phyloP scores from a whole-genome alignment of 2,113 vertebrate genomes.

The Litocranius walleri region DNA sequence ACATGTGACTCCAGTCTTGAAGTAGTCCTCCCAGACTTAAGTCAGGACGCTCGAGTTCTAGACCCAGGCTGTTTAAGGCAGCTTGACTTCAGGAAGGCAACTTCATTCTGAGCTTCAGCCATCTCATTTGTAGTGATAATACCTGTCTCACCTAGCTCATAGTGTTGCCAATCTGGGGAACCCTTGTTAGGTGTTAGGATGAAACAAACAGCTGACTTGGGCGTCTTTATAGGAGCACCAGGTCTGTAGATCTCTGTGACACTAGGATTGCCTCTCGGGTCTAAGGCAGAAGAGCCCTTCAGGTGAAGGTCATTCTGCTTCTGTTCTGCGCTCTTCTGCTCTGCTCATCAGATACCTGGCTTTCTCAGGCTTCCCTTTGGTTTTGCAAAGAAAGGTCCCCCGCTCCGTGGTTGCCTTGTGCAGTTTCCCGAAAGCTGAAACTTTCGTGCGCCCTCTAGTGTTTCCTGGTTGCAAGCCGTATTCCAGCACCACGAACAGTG shows the following conservation, averaged over 20 bases:
- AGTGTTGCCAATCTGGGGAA: not conserved
- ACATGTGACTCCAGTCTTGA: not conserved
- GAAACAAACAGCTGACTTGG: not conserved
- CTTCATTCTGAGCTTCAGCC: not conserved
- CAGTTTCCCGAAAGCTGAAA: not conserved
- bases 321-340: not conserved
- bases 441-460: conserved; percentile 46
- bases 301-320: not conserved
- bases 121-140: not conserved
- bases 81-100: not conserved
- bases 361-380: not conserved
- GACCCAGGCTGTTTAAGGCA: not conserved
- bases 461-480: accelerated
- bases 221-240: not conserved
- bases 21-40: not conserved
- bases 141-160: not conserved
- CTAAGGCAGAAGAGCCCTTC: not conserved
- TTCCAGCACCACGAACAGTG: conserved; percentile 70
- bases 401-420: not conserved
- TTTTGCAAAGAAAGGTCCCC: not conserved
- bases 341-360: not conserved
- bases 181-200: not conserved
- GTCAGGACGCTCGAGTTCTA: not conserved
- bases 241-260: not conserved
- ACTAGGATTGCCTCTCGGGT: not conserved